Conservation (phyloP, 1,140 invertebrate species). For the Sarcophaga bullata region DNA sequence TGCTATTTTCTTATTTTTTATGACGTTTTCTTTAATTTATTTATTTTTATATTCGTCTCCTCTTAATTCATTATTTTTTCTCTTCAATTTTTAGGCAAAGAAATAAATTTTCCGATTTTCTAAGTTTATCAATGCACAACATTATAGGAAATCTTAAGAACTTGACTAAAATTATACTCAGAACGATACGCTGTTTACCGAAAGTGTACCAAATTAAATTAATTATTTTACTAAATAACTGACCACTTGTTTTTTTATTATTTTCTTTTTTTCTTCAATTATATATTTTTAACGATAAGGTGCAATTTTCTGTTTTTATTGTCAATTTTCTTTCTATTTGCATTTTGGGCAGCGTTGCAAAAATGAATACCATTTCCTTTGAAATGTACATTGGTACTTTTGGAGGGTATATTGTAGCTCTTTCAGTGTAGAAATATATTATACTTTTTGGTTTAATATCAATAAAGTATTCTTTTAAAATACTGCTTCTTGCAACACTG, state of each 20-base stretch:
- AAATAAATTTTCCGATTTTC: neutral
- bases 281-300: constrained; percentile 16
- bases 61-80: neutral
- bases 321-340: no score
- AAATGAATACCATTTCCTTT: no score
- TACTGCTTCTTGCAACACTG: neutral
- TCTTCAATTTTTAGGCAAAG: neutral
- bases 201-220: constrained; percentile 2
- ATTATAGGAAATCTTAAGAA: neutral
- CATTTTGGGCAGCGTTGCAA: no score
- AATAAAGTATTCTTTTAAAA: no score
- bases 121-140: neutral
- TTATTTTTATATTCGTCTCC: no score
- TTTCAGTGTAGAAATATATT: no score
- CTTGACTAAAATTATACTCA: no score
- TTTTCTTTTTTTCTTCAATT: neutral
- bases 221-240: neutral
- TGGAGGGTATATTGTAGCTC: no score
- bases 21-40: neutral
- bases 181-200: no score
- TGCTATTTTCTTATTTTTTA: neutral
- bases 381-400: no score
- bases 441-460: no score
- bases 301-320: neutral
- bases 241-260: neutral